Conservation (phyloP, 2,888 invertebrate species). For the Epinotia demarniana region DNA sequence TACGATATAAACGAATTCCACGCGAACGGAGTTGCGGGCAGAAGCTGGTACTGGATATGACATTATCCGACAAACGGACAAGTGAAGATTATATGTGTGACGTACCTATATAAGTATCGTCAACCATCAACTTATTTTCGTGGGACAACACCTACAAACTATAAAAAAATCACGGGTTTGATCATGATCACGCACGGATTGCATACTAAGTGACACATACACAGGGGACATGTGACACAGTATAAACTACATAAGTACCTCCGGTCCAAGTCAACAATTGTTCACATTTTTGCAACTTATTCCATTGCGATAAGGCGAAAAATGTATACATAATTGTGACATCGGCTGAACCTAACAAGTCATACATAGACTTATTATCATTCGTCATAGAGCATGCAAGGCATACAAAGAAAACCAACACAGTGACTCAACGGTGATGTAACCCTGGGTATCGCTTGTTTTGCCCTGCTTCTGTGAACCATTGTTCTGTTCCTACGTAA, state of each 20-base stretch:
- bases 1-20: too few species aligned
- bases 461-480: conserved; percentile 21
- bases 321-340: not conserved
- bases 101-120: too few species aligned
- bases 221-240: not conserved
- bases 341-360: conserved; percentile 1
- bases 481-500: conserved; percentile 3
- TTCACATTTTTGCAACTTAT: not conserved
- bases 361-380: conserved; percentile 23
- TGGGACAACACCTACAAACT: too few species aligned
- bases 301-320: not conserved
- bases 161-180: not conserved
- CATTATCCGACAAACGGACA: too few species aligned
- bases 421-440: conserved; percentile 33
- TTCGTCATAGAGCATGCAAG: conserved; percentile 2
- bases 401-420: conserved; percentile 24
- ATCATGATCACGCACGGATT: not conserved
- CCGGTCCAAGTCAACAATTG: not conserved
- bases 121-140: too few species aligned
- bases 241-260: not conserved
- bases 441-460: conserved; percentile 16
- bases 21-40: too few species aligned
- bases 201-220: conserved; percentile 1
- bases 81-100: too few species aligned
- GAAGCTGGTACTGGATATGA: too few species aligned